phyloP scores from a whole-genome alignment of 2,113 vertebrate genomes.

The Porphyrio hochstetteri region DNA sequence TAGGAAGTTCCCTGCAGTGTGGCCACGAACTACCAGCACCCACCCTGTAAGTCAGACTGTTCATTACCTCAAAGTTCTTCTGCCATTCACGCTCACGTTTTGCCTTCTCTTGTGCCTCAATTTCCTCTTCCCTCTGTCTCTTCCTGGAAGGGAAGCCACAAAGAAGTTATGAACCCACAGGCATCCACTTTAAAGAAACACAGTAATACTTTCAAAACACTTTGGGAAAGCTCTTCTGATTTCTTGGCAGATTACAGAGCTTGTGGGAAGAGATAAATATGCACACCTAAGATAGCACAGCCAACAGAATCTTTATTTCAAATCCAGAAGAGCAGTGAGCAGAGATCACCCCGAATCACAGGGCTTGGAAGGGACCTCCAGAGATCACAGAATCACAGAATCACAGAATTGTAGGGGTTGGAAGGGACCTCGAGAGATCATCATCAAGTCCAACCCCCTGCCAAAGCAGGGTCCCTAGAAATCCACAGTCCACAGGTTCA shows the following conservation, averaged over 20 bases:
- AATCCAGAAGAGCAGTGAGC: not conserved
- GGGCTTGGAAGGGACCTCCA: too few species aligned
- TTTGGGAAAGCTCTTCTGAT: not conserved
- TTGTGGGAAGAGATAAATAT: not conserved
- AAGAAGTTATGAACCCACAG: not conserved
- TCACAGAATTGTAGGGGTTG: too few species aligned
- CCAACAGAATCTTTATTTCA: not conserved
- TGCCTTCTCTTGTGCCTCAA: slow-evolving; percentile 92
- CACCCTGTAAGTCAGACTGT: not conserved
- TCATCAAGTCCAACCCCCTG: too few species aligned
- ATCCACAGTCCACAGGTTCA: too few species aligned
- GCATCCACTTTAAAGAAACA: not conserved
- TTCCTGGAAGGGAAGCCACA: slow-evolving; percentile 81
- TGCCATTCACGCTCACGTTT: slow-evolving; percentile 97
- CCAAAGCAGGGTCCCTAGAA: too few species aligned
- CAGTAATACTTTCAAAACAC: not conserved
- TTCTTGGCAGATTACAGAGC: not conserved
- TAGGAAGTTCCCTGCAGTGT: not conserved
- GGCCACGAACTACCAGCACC: not conserved
- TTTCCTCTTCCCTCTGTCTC: slow-evolving; percentile 95
- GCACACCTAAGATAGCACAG: not conserved
- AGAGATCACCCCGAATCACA: not conserved
- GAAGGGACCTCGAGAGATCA: too few species aligned
- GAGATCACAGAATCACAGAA: too few species aligned
- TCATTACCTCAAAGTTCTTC: slow-evolving; percentile 96